Conservation (phyloP, 1,140 invertebrate genomes). For the Subanguina moxae region DNA sequence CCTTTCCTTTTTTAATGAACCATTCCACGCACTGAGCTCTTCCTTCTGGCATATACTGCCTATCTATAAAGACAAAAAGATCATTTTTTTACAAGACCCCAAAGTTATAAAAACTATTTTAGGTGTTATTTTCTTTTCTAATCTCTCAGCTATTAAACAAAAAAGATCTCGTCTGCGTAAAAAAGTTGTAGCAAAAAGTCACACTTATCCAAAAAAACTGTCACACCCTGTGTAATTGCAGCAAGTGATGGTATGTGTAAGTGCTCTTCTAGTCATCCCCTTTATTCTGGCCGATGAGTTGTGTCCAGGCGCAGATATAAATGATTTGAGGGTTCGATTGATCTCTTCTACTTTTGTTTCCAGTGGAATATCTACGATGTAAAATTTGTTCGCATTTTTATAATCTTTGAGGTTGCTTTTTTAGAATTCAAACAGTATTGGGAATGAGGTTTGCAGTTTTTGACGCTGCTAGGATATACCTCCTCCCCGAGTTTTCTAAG, state of each 20-base stretch:
- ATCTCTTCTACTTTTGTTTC: constrained; percentile 55
- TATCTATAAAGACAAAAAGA: no score
- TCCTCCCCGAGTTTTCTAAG: no score
- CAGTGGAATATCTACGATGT: constrained; percentile 49
- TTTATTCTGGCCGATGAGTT: constrained; percentile 45
- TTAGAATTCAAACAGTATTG: constrained; percentile 45
- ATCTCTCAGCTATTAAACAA: no score
- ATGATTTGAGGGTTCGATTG: constrained; percentile 36
- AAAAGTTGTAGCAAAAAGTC: neutral
- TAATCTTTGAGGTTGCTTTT: no score
- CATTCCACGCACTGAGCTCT: no score
- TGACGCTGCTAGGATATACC: no score
- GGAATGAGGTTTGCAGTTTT: constrained; percentile 46
- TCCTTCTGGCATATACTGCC: no score
- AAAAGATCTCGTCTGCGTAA: neutral
- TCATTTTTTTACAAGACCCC: no score
- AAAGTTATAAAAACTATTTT: no score
- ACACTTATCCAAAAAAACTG: neutral
- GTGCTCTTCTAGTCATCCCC: constrained; percentile 39
- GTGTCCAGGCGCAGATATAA: constrained; percentile 41
- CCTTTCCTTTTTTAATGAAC: no score
- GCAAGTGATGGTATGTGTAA: constrained; percentile 54
- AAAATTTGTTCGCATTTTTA: no score
- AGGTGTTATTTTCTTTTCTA: no score
- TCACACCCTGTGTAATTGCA: constrained; percentile 15